These are phyloP conservation scores for Morelia viridis DNA, from an alignment of 2,797 vertebrate species.

Conservation along the genomic window DNA sequence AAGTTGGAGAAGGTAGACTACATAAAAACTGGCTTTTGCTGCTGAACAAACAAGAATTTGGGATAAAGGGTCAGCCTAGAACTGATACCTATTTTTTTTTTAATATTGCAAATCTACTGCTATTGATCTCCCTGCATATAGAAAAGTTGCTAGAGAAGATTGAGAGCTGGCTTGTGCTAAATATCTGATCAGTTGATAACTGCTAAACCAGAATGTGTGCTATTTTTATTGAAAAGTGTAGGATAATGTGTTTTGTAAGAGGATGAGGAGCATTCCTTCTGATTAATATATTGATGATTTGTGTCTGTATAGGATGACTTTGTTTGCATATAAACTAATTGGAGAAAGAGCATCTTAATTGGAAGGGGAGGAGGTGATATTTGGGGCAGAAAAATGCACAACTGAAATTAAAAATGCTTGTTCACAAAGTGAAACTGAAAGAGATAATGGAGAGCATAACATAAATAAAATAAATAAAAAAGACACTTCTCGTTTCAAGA, in stretches of 20 bases:
- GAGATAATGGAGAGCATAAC: neutral
- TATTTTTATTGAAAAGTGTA: neutral
- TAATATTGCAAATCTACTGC: neutral
- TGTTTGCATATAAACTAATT: neutral
- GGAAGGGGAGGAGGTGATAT: neutral
- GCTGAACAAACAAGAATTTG: no score
- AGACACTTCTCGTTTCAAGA: neutral
- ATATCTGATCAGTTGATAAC: neutral
- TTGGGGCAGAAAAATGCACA: neutral
- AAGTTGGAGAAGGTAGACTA: no score
- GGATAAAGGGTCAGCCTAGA: neutral
- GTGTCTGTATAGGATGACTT: neutral
- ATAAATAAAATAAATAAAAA: neutral
- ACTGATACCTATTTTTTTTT: neutral
- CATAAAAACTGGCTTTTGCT: no score
- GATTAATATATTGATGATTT: neutral
- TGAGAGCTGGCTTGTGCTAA: neutral
- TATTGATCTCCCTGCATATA: neutral
- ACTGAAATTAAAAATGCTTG: neutral
- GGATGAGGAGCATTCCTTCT: neutral
- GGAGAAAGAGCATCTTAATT: neutral
- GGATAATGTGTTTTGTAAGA: neutral
- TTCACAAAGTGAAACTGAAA: neutral
- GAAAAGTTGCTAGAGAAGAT: neutral
- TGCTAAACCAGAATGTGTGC: neutral